Evolutionary conservation across 1,140 invertebrate species (phyloP).

Genomic region (Oryzaephilus surinamensis): DNA sequence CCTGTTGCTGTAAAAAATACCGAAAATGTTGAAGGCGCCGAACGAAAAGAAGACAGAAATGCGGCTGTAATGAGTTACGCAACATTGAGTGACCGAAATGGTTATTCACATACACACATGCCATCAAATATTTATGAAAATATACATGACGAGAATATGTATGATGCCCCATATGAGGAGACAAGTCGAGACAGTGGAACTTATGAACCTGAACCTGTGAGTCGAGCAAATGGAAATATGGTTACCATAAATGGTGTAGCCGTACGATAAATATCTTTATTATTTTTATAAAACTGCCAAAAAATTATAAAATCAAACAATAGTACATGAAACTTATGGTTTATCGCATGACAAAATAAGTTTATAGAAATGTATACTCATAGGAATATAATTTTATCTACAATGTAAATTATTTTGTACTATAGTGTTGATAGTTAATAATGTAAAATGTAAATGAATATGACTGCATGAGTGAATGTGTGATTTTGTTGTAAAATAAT

Average conservation of each 20-base stretch:
- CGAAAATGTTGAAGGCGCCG: slow-evolving; percentile 74
- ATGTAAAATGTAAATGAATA: no score
- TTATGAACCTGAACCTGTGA: slow-evolving; percentile 56
- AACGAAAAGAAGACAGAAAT: slow-evolving; percentile 72
- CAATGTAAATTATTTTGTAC: slow-evolving; percentile 1
- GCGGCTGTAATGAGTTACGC: slow-evolving; percentile 80
- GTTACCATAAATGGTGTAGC: slow-evolving; percentile 65
- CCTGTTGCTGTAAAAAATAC: slow-evolving; percentile 77
- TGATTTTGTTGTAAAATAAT: no score
- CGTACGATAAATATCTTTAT: slow-evolving; percentile 54
- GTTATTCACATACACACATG: slow-evolving; percentile 28
- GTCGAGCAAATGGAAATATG: slow-evolving; percentile 43
- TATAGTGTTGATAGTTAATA: neutral
- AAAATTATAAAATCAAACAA: neutral
- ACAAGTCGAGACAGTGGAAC: slow-evolving; percentile 47
- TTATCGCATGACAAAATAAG: neutral
- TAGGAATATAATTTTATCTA: neutral
- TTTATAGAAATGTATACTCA: neutral
- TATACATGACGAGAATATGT: slow-evolving; percentile 60
- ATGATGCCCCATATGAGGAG: slow-evolving; percentile 52
- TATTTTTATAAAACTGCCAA: no score
- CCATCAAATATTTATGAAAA: slow-evolving; percentile 59
- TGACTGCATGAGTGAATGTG: no score
- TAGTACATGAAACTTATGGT: neutral
- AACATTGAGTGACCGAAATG: slow-evolving; percentile 58